Evolutionary conservation across 1,140 invertebrate species (phyloP), one percentile per base, ranked within the genome.

Genomic region (Cydia pomonella): DNA sequence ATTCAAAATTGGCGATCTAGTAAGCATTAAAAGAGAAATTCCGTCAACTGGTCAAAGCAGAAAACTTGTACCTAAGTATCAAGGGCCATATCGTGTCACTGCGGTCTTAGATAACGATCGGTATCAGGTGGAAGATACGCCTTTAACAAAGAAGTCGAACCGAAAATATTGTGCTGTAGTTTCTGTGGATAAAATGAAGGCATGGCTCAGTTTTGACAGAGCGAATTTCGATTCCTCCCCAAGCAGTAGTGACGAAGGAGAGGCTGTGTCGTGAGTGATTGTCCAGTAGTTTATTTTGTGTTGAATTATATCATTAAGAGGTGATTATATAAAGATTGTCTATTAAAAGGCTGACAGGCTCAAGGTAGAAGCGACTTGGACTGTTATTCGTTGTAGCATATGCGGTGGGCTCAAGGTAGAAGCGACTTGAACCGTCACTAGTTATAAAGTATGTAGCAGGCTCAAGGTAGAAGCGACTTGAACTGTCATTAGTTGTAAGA

Each of bases 91-190:
- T 53, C 50, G 50, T 12, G 50, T 53, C 50, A 53, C 16, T 1
- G 50, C 50, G 50, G 50, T 53, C 13, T 5, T 53, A 53, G 50
- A 53, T 21, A 53, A 53, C 13, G 50, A 53, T 21, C 16, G 50
- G 3, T 53, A 53, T 53, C 50, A 21, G n/a, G 50, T 53, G n/a
- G 16, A 53, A 18, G 50, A 53, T 18, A 53, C 50, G 7, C 50
- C 50, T 1, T 9, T 53, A 53, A 53, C 50, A 9, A 53, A 53
- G 13, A 53, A 18, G 50, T 53, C 50, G 2, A 53, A 53, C 7
- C 13, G 50, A 18, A 53, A 9, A 53, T 53, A 53, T 53, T 53
- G 50, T 12, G 50, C 50, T 53, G 50, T 53, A 53, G 50, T 53
- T 21, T 3, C 50, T 6, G 50, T 53, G 2, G 50, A 53, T 9